A percentile compares a stretch with the other conserved stretches of the same genome.
phyloP scores from a whole-genome alignment of 2,888 invertebrate genomes.

The Leptinotarsa juncta region DNA sequence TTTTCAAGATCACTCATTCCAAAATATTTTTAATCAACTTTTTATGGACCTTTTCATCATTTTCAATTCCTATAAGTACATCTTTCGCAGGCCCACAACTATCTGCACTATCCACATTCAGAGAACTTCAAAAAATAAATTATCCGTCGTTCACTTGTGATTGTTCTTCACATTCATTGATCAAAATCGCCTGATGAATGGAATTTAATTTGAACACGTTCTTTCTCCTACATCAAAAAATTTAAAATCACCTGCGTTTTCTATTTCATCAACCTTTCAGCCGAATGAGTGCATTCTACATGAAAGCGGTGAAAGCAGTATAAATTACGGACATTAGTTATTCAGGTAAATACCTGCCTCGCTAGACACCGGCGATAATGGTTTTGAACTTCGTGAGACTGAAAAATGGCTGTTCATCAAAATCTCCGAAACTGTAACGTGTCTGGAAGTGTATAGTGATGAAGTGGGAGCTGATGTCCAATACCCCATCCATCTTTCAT shows the following conservation, averaged over 20 bases:
- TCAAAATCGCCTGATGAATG: not conserved
- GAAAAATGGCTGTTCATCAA: conserved; percentile 13
- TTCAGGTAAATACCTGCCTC: conserved; percentile 9
- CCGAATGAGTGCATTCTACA: not conserved
- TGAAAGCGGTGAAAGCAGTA: not conserved
- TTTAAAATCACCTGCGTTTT: conserved; percentile 7
- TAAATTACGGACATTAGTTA: conserved; percentile 10
- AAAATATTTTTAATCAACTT: no score
- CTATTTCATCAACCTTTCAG: not conserved
- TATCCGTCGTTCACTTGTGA: no score
- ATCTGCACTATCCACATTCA: no score
- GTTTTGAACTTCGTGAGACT: conserved; percentile 1
- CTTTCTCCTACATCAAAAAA: not conserved
- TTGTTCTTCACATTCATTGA: not conserved
- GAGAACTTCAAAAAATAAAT: no score
- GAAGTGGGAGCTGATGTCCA: not conserved
- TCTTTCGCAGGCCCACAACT: no score
- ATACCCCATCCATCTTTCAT: not conserved
- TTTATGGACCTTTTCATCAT: no score
- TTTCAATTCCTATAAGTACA: no score
- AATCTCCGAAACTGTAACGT: not conserved
- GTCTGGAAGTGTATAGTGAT: not conserved
- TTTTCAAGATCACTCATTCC: no score
- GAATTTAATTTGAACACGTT: not conserved
- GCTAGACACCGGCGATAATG: conserved; percentile 4